A percentile compares a stretch with the other conserved stretches of the same genome.
These are phyloP conservation scores for Onychomys torridus DNA, from an alignment of 2,797 vertebrate genomes.

Conservation along the genomic window DNA sequence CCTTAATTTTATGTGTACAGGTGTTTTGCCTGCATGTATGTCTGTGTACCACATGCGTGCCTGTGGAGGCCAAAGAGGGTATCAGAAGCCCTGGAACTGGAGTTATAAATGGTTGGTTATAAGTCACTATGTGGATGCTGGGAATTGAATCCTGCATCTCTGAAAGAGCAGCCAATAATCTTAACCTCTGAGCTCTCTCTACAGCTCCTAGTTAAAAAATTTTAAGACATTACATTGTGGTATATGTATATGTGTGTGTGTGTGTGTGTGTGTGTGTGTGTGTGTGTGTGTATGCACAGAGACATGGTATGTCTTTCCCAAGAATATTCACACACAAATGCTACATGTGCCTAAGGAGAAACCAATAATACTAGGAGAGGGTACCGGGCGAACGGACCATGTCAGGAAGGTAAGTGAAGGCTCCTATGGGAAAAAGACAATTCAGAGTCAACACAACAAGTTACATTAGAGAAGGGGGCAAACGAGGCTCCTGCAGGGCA, in stretches of 20 bases:
- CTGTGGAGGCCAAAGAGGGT: not conserved
- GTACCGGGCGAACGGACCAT: constrained; percentile 16
- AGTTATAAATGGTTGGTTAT: not conserved
- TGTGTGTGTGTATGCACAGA: too few species aligned
- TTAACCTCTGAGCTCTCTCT: not conserved
- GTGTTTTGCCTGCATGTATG: not conserved
- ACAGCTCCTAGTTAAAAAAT: not conserved
- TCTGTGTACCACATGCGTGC: not conserved
- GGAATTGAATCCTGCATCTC: not conserved
- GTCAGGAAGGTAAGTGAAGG: constrained; percentile 34
- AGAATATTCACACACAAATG: constrained; percentile 48
- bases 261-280: too few species aligned
- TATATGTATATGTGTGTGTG: not conserved
- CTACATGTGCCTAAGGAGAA: not conserved
- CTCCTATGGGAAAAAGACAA: not conserved
- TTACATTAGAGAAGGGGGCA: not conserved
- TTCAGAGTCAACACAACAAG: constrained; percentile 9
- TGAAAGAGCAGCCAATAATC: not conserved
- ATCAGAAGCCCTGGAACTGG: not conserved
- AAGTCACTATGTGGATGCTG: not conserved
- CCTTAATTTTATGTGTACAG: not conserved
- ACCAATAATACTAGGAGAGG: not conserved
- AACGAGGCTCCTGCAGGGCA: not conserved
- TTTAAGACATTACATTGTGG: not conserved
- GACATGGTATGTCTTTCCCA: not conserved